Conservation (phyloP, 2,888 invertebrate genomes). For the Anticlea derivata region DNA sequence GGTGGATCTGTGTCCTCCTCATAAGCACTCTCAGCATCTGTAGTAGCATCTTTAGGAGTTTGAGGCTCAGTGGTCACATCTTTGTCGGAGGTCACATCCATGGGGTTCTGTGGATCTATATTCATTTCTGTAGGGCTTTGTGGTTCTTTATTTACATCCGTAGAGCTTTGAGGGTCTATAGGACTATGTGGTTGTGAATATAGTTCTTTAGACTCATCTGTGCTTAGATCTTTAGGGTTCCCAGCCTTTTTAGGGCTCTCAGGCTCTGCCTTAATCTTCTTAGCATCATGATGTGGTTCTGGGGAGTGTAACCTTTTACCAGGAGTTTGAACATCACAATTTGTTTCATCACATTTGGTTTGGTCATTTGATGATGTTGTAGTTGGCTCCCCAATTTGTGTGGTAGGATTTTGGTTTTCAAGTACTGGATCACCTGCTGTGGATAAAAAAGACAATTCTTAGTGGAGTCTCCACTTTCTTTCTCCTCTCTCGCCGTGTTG, state of each 20-base stretch:
- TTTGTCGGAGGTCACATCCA: background rate
- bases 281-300: slow-evolving; percentile 38
- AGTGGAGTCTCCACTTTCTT: too few relatives aligned
- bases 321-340: slow-evolving; percentile 23
- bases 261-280: slow-evolving; percentile 52
- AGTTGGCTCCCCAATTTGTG: background rate
- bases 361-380: background rate
- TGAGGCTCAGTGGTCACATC: background rate
- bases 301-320: slow-evolving; percentile 49
- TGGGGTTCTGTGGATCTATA: background rate
- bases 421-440: slow-evolving; percentile 8
- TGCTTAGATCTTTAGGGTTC: background rate
- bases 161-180: background rate
- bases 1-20: slow-evolving; percentile 3
- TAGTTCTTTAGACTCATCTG: background rate
- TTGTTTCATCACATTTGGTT: background rate
- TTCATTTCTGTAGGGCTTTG: slow-evolving; percentile 1
- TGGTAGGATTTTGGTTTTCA: too few relatives aligned
- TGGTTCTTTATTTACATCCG: background rate
- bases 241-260: background rate
- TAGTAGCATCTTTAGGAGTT: background rate
- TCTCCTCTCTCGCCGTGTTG: too few relatives aligned
- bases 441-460: background rate
- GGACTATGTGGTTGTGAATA: background rate
- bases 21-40: background rate